These are phyloP conservation scores for Collichthys lucidus DNA, from an alignment of 2,113 vertebrate genomes.

Conservation along the genomic window DNA sequence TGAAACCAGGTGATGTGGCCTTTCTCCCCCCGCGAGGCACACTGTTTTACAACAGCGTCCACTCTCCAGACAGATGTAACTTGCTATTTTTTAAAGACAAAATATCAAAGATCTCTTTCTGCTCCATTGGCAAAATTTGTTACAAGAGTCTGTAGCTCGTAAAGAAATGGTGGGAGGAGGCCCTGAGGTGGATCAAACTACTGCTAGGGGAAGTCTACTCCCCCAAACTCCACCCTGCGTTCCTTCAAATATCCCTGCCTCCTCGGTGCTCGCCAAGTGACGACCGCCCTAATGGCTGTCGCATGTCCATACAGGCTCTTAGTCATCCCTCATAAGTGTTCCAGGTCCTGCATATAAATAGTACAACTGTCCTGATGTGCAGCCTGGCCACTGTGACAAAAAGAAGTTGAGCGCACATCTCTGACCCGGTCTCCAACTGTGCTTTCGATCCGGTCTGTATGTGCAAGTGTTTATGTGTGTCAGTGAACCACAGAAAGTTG, in stretches of 20 bases:
- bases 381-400: constrained; percentile 8
- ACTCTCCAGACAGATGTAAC: constrained; percentile 69
- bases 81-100: constrained; percentile 64
- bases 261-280: constrained; percentile 1
- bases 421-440: constrained; percentile 29
- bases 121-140: constrained; percentile 66
- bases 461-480: constrained; percentile 51
- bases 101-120: constrained; percentile 79
- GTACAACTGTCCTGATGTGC: constrained; percentile 13
- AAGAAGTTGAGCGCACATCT: constrained; percentile 11
- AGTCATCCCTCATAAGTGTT: constrained; percentile 36
- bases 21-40: constrained; percentile 55
- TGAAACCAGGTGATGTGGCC: constrained; percentile 70
- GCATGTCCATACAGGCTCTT: constrained; percentile 48
- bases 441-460: constrained; percentile 29
- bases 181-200: constrained; percentile 55
- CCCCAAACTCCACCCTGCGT: constrained; percentile 31
- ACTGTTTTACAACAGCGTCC: constrained; percentile 60
- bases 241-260: constrained; percentile 19
- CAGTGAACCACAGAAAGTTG: constrained; percentile 34
- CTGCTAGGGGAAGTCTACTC: constrained; percentile 16
- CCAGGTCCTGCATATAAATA: constrained; percentile 22
- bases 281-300: constrained; percentile 27
- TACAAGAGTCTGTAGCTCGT: constrained; percentile 61
- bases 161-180: constrained; percentile 63